Evolutionary conservation across 64 coral and sea anemone genomes (phyloP), one percentile per base, ranked within the genome.

Genomic region (Exaiptasia diaphana): DNA sequence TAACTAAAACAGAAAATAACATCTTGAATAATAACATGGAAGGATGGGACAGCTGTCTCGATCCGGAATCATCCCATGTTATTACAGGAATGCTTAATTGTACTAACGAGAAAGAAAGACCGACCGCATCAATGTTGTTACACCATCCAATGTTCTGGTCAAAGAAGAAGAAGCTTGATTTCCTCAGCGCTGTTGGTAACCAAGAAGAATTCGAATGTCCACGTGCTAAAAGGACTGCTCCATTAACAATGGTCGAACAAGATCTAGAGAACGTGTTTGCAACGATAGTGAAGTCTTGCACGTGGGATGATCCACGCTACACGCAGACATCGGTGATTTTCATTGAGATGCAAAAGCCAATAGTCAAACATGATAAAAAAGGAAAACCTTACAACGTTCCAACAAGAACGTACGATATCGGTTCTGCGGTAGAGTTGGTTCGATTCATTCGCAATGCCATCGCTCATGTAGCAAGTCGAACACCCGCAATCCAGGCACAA

Each of bases 151-250:
- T 80, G 5, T 80, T 80, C 30, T 80, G 76, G 76, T 3, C 38
- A 44, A 35, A 64, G 25, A 37, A 40, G 38, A 80, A 17, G 38
- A 80, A 80, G 27, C n/a, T 64, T 0, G 55, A 64, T 1, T 59
- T 80, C 14, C 76, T 80, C 21, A 64, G 8, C 22, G 41, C 9
- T 24, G 76, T 64, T 9, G 76, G 76, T 18, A 64, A 64, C 46
- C 76, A 64, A 5, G 20, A 13, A 30, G 76, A 80, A 80, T 80
- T 80, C 27, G 55, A 64, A 48, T 38, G 44, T 23, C 76, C 57
- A 21, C 38, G 76, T 5, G 17, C 15, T 20, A 5, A 7, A 26
- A 20, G 18, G 54, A 58, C 54, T 3, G 4, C 0, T 58, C 18
- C 54, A 5, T 58, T 58, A 27, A 58, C 54, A 25, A 27, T 27